A percentile compares a stretch with the other conserved stretches of the same genome.
Evolutionary conservation across 2,113 vertebrate species (phyloP).

Genomic region (Platycercus adscitus): DNA sequence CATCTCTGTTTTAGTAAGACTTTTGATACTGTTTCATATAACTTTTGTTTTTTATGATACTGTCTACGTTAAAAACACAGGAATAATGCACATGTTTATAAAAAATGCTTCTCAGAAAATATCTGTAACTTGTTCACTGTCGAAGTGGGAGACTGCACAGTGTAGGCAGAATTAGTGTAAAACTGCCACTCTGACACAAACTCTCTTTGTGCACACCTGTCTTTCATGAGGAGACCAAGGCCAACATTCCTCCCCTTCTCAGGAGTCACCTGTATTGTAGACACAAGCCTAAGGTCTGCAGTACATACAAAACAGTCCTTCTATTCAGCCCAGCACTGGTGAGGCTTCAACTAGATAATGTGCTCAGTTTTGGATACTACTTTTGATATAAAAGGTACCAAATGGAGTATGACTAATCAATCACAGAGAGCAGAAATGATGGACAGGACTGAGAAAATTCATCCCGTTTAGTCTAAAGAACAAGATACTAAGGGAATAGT

Average conservation of each 20-base stretch:
- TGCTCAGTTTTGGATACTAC: neutral
- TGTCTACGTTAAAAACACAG: neutral
- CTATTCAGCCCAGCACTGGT: neutral
- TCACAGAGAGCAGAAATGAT: neutral
- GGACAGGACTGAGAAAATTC: neutral
- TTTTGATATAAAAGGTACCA: neutral
- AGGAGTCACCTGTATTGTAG: neutral
- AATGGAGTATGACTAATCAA: neutral
- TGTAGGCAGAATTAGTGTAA: neutral
- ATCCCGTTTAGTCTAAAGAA: neutral
- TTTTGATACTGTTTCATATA: neutral
- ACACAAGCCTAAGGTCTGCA: neutral
- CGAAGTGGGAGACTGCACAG: neutral
- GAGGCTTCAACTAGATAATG: neutral
- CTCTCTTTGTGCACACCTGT: no score
- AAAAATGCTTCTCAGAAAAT: neutral
- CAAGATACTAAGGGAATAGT: neutral
- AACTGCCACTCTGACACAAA: neutral
- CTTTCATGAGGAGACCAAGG: neutral
- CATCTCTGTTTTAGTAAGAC: neutral
- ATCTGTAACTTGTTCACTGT: neutral
- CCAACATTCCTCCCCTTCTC: neutral
- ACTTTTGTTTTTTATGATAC: neutral
- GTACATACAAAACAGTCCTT: neutral
- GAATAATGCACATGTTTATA: neutral